These are phyloP conservation scores for Podabrus alpinus DNA, from an alignment of 2,888 invertebrate species.

Conservation along the genomic window DNA sequence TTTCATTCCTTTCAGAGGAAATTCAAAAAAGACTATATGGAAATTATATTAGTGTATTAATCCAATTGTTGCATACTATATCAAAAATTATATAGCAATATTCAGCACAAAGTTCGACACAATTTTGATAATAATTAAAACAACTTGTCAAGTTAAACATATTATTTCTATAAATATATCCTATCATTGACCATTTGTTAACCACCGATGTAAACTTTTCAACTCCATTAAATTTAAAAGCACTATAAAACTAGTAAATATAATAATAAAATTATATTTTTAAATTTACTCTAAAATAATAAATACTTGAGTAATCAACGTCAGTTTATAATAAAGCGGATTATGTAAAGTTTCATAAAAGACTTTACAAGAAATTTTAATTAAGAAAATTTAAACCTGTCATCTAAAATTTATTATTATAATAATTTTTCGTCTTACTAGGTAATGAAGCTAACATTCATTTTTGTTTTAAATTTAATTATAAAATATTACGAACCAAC, in stretches of 20 bases:
- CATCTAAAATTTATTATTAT: neutral
- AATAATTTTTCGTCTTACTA: neutral
- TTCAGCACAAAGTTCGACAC: no score
- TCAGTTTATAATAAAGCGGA: neutral
- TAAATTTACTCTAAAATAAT: neutral
- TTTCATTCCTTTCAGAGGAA: no score
- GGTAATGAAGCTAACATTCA: neutral
- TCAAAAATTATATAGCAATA: no score
- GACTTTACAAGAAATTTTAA: neutral
- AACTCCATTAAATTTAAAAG: neutral
- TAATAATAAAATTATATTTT: neutral
- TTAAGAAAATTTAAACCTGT: neutral
- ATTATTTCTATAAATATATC: no score
- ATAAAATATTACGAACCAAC: neutral
- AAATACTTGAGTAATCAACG: neutral
- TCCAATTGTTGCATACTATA: no score
- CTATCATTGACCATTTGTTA: no score
- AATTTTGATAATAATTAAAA: no score
- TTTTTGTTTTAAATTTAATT: neutral
- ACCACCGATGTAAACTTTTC: neutral
- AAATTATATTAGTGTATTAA: no score
- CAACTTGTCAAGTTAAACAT: no score
- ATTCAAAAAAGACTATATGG: no score
- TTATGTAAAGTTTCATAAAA: neutral
- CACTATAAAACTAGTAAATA: neutral